Evolutionary conservation across 2,888 invertebrate species (phyloP).

Genomic region (Idaea straminata): DNA sequence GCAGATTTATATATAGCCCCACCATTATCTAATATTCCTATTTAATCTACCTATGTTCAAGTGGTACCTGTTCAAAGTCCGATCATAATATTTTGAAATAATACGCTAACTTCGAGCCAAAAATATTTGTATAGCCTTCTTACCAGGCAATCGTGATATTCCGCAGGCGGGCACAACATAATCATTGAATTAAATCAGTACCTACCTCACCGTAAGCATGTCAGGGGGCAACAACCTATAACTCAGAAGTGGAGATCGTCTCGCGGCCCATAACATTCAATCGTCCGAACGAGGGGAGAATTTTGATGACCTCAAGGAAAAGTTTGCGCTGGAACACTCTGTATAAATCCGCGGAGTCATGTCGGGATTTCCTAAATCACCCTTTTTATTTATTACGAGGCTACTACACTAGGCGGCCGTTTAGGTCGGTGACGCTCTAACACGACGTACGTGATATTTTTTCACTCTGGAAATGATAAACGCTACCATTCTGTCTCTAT

Average conservation of each 20-base stretch:
- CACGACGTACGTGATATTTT: conserved; percentile 54
- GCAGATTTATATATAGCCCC: no score
- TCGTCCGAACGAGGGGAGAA: conserved; percentile 74
- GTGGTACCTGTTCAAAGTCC: not conserved
- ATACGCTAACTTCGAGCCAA: not conserved
- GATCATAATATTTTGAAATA: not conserved
- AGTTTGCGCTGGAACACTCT: conserved; percentile 69
- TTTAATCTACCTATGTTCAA: no score
- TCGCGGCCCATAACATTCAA: conserved; percentile 77
- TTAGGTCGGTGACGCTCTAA: conserved; percentile 61
- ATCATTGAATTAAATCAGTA: conserved; percentile 67
- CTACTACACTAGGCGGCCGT: conserved; percentile 62
- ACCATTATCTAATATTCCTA: no score
- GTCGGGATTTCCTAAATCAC: conserved; percentile 76
- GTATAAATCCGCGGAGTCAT: conserved; percentile 76
- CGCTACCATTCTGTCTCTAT: conserved; percentile 38
- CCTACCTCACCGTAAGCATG: conserved; percentile 50
- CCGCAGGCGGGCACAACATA: conserved; percentile 33
- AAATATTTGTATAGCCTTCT: conserved; percentile 19
- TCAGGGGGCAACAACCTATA: conserved; percentile 65
- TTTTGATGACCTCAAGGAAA: conserved; percentile 76
- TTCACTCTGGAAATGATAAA: conserved; percentile 44
- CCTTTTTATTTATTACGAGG: conserved; percentile 74
- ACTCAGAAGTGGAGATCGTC: conserved; percentile 69
- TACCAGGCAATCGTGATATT: conserved; percentile 21